Percentiles rank a stretch among this genome's conserved stretches.
phyloP scores from a whole-genome alignment of 2,113 vertebrate genomes.

The Bubo scandiacus region DNA sequence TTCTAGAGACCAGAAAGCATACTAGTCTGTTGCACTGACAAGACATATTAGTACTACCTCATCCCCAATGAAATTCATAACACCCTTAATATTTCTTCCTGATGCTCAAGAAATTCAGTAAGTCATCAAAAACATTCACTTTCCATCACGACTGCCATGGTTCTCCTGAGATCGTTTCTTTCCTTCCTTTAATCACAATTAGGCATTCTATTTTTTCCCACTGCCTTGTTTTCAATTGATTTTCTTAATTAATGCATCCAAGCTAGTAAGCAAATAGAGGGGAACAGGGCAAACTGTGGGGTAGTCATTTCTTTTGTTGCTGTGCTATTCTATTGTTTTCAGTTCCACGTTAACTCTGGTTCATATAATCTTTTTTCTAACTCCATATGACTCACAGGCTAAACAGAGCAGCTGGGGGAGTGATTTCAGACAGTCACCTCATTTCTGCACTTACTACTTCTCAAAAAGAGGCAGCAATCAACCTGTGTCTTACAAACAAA shows the following conservation, averaged over 20 bases:
- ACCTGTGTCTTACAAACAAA: background rate
- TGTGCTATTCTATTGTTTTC: background rate
- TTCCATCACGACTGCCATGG: background rate
- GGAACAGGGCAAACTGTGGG: background rate
- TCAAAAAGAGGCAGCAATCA: conserved; percentile 26
- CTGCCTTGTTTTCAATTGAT: background rate
- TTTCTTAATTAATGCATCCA: background rate
- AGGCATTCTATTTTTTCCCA: background rate
- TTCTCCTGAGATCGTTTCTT: background rate
- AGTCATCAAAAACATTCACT: background rate
- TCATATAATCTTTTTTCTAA: conserved; percentile 41
- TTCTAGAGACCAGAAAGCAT: background rate
- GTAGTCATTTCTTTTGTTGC: background rate
- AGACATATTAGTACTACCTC: background rate
- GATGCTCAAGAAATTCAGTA: background rate
- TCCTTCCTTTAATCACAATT: background rate
- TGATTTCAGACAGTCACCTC: conserved; percentile 63
- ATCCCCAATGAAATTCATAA: background rate
- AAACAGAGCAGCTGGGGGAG: conserved; percentile 48
- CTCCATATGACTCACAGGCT: conserved; percentile 45
- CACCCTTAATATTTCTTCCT: background rate
- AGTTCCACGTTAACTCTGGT: background rate
- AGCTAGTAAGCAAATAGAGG: background rate
- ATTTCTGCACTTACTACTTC: conserved; percentile 42
- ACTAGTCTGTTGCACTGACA: background rate